Percentiles rank a stretch among this genome's conserved stretches.
phyloP scores from a whole-genome alignment of 1,140 invertebrate species.

The Drosophila sulfurigaster region DNA sequence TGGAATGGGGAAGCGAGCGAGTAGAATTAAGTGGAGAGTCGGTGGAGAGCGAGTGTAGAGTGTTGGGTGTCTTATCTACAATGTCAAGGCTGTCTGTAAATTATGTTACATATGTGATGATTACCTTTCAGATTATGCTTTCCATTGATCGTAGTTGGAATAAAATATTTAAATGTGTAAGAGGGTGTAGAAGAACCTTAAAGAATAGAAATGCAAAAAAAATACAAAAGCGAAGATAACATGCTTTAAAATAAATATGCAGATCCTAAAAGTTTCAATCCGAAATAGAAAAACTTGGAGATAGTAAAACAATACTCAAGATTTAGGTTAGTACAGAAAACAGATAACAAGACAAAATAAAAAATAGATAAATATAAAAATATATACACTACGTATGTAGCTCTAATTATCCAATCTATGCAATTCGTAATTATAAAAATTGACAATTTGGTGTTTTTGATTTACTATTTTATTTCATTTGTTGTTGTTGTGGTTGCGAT shows the following conservation, averaged over 20 bases:
- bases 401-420: not conserved
- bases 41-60: conserved; percentile 1
- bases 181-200: no score
- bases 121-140: not conserved
- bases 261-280: no score
- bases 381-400: no score
- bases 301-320: no score
- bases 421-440: not conserved
- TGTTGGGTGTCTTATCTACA: conserved; percentile 15
- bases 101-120: not conserved
- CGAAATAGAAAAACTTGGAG: no score
- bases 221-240: no score
- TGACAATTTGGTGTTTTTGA: not conserved
- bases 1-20: conserved; percentile 2
- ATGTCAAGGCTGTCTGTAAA: conserved; percentile 33
- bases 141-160: not conserved
- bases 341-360: no score
- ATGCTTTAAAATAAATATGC: no score
- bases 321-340: no score
- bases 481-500: conserved; percentile 40
- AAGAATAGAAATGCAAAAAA: no score
- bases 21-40: not conserved
- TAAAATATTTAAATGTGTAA: no score
- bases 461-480: conserved; percentile 64
- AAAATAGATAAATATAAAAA: no score